Evolutionary conservation across 2,113 vertebrate genomes (phyloP), one percentile per base, ranked within the genome.

Genomic region (Notiomystis cincta): DNA sequence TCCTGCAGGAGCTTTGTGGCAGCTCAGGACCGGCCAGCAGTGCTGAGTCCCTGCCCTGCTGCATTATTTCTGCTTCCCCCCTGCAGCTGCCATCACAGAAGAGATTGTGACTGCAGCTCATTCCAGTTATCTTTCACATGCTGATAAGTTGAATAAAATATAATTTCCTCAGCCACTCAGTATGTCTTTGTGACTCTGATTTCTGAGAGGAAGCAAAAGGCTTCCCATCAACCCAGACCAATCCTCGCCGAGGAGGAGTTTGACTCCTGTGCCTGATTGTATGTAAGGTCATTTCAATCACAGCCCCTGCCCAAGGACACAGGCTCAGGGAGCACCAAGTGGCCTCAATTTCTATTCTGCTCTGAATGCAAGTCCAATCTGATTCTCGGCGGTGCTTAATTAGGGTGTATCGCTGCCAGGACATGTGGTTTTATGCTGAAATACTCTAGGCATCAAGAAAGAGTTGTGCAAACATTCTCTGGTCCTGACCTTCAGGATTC

Each of bases 131-230:
- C 89, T 96, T 93, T 82, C 89, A 72, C 70, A 66, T 70, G 78
- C 62, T 94, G 95, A 82, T 90, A 91, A 82, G 27, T 58, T 80
- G 87, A 94, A 94, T 93, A 87, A 96, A 91, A 91, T 91, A 82
- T 72, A 58, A 91, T 93, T 95, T 93, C 70, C 75, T 93, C 82
- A 69, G 66, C 38, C 67, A 89, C 62, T 86, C 6, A 1, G 45
- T 57, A 51, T 4, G 22, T 50, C 88, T 93, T 95, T 90, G 79
- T 90, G 50, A 25, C 53, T 82, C 70, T 54, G 69, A 91, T 94
- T 92, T 94, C 93, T 65, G 58, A 94, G 69, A 51, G 69, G 78
- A 91, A 86, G 64, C 16, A 1, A 67, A 89, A 82, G 54, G 33
- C 54, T 93, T 75, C 62, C 81, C 61, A 47, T 91, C 44, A 65